Evolutionary conservation across 2,113 vertebrate species (phyloP), one percentile per base, ranked within the genome.

Genomic region (Ameiurus melas): DNA sequence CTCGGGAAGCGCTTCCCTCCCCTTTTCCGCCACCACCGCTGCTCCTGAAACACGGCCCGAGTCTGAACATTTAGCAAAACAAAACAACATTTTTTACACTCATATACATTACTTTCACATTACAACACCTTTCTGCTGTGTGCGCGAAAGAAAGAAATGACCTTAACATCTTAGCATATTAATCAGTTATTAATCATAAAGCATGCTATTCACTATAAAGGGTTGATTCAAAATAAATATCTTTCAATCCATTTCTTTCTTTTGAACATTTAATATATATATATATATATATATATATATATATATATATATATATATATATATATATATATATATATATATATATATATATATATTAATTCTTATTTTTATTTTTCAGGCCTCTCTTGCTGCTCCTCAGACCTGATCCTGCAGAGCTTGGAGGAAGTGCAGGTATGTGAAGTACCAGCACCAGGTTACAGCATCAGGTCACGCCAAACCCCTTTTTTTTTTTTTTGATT

Each of bases 1-100:
- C 90, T 92, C 85, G 93, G 94, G 94, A 95, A 94, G 93, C 92
- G 89, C 90, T 83, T 89, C 91, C 91, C 55, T 58, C 92, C 93
- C 91, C 90, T 89, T 91, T 70, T 90, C 91, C 91, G 91, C 53
- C 85, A 80, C 36, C 81, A 85, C 87, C 85, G 79, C 87, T 85
- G 88, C 88, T 75, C n/a, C 81, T 91, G 89, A 91, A 10, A 89
- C 57, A 60, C 71, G 81, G 55, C 90, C 92, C 77, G 87, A 43
- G 77, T 86, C 85, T 47, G 55, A 53, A 71, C 68, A 91, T 53
- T 19, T 30, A 4, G 0, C 39, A 66, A 47, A 30, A 33, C 39
- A 22, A 25, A 25, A 80, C 0, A 25, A 47, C 10, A 0, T 22
- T 60, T 51, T 13, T 51, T 13, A 78, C 68, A 19, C 43, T 12